phyloP scores from a whole-genome alignment of 2,113 vertebrate species.

The Baryphthengus martii region DNA sequence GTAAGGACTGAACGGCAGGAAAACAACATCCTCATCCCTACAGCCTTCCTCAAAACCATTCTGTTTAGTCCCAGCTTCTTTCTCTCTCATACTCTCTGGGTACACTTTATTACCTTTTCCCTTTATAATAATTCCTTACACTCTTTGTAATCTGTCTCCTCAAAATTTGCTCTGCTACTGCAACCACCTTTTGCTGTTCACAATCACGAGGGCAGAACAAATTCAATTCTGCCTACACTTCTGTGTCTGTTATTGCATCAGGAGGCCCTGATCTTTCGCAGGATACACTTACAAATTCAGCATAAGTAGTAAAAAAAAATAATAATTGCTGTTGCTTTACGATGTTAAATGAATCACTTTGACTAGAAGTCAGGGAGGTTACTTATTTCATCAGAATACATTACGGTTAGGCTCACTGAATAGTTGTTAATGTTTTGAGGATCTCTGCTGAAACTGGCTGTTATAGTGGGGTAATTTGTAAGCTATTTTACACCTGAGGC shows the following conservation, averaged over 20 bases:
- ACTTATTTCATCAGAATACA: not conserved
- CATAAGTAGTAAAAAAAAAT: not conserved
- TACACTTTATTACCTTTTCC: not conserved
- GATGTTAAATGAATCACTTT: not conserved
- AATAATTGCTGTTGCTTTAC: not conserved
- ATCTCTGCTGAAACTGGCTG: conserved; percentile 7
- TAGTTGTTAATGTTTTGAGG: not conserved
- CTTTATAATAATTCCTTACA: not conserved
- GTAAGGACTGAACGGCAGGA: not conserved
- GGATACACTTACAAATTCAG: not conserved
- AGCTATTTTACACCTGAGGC: not conserved
- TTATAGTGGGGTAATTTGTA: not conserved
- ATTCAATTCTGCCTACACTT: not conserved
- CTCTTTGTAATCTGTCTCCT: not conserved
- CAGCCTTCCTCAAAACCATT: not conserved
- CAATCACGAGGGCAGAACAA: not conserved
- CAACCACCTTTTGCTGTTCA: not conserved
- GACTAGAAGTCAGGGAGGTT: not conserved
- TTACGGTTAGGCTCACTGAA: not conserved
- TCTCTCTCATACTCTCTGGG: not conserved
- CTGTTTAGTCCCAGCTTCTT: not conserved
- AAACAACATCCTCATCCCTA: not conserved
- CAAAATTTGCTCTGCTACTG: not conserved
- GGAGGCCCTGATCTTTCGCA: not conserved
- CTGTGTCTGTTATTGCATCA: not conserved